Conservation (phyloP, 2,888 invertebrate genomes). For the Aquatica leii region DNA sequence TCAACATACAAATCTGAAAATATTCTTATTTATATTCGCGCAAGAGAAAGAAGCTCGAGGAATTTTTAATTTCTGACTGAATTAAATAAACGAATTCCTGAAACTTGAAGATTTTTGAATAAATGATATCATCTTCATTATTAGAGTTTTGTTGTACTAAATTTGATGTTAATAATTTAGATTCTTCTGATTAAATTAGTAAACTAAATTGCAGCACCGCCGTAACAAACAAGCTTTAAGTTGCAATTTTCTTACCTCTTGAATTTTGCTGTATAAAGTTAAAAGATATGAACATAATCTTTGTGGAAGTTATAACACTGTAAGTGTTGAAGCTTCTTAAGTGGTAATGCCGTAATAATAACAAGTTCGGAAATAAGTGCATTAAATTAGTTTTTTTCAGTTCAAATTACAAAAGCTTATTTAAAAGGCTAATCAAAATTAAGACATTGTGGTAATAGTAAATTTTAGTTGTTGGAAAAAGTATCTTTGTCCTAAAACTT, state of each 20-base stretch:
- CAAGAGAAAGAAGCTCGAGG: neutral
- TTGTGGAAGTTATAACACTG: constrained; percentile 5
- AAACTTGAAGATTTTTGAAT: too few species aligned
- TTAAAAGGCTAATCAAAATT: too few species aligned
- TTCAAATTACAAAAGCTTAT: constrained; percentile 16
- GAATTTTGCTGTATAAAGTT: neutral
- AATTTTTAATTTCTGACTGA: constrained; percentile 1
- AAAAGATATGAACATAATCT: constrained; percentile 9
- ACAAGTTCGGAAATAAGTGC: constrained; percentile 30
- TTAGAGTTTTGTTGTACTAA: too few species aligned
- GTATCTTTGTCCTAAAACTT: too few species aligned
- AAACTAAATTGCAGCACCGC: neutral
- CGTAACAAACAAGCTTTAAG: neutral
- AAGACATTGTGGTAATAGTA: too few species aligned
- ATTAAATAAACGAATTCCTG: neutral
- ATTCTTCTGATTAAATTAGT: constrained; percentile 4
- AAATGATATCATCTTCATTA: too few species aligned
- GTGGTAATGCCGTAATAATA: constrained; percentile 33
- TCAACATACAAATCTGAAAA: constrained; percentile 6
- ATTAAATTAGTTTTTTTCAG: constrained; percentile 39
- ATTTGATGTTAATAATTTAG: neutral
- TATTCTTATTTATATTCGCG: constrained; percentile 6
- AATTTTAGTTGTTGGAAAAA: too few species aligned
- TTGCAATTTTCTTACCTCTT: constrained; percentile 7
- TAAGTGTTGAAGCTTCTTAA: constrained; percentile 7